A percentile compares a stretch with the other conserved stretches of the same genome.
phyloP scores from a whole-genome alignment of 2,113 vertebrate genomes.

The Mobula hypostoma region DNA sequence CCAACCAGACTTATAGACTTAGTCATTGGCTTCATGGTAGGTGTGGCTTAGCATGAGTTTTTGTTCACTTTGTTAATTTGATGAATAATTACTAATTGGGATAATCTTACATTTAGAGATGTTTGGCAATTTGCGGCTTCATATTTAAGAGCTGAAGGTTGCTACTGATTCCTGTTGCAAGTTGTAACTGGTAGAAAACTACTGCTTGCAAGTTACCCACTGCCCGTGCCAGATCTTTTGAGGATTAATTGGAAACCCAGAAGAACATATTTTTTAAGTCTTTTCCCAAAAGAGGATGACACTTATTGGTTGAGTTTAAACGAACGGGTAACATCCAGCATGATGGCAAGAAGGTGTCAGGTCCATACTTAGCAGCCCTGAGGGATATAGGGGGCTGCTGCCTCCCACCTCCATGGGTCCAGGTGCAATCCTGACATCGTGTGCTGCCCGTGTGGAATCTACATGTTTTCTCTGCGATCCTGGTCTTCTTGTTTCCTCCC shows the following conservation, averaged over 20 bases:
- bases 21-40: background rate
- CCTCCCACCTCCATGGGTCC: too few relatives aligned
- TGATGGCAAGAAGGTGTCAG: too few relatives aligned
- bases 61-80: background rate
- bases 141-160: slow-evolving; percentile 7
- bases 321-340: background rate
- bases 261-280: background rate
- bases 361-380: too few relatives aligned
- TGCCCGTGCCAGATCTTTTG: background rate
- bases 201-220: background rate
- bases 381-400: too few relatives aligned
- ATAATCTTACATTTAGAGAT: background rate
- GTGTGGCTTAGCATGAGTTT: background rate
- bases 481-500: too few relatives aligned
- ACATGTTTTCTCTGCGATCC: too few relatives aligned
- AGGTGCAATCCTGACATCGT: too few relatives aligned
- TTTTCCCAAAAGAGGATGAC: background rate
- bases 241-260: background rate
- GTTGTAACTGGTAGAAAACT: background rate
- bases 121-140: background rate
- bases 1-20: background rate
- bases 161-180: background rate
- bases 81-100: background rate
- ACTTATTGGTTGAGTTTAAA: background rate
- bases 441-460: too few relatives aligned